These are phyloP conservation scores for Rhyacophila evoluta DNA, from an alignment of 2,888 invertebrate genomes.

Conservation along the genomic window DNA sequence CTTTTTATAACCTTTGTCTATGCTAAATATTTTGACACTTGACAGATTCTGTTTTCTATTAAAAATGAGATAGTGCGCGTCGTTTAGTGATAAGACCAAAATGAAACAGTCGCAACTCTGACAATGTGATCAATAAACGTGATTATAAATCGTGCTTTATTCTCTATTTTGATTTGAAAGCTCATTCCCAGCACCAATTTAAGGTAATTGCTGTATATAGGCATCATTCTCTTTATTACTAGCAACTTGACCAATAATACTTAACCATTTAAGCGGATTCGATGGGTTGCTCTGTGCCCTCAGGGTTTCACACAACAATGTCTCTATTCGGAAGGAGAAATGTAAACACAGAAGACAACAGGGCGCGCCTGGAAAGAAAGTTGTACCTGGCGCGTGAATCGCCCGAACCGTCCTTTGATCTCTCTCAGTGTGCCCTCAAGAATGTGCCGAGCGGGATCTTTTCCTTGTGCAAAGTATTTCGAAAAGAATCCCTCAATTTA, in stretches of 20 bases:
- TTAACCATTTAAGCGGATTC: constrained; percentile 24
- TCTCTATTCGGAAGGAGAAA: constrained; percentile 61
- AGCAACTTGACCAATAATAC: neutral
- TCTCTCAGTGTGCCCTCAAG: constrained; percentile 82
- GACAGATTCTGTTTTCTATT: constrained; percentile 6
- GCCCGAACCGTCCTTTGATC: constrained; percentile 84
- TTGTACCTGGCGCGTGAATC: constrained; percentile 74
- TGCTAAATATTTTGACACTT: constrained; percentile 28
- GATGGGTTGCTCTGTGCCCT: constrained; percentile 53
- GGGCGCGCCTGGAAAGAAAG: constrained; percentile 64
- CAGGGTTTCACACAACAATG: constrained; percentile 59
- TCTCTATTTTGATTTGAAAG: constrained; percentile 14
- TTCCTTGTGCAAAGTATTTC: constrained; percentile 83
- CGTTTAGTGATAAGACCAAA: neutral
- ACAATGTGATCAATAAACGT: constrained; percentile 23
- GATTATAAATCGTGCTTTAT: constrained; percentile 9
- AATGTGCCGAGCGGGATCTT: constrained; percentile 83
- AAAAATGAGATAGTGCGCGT: neutral
- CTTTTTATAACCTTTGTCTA: no score
- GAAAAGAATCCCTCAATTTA: constrained; percentile 78
- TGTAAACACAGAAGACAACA: constrained; percentile 53
- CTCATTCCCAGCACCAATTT: constrained; percentile 24
- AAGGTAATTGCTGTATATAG: constrained; percentile 22
- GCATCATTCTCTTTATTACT: constrained; percentile 20
- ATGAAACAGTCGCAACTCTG: neutral